Conservation (phyloP, 2,113 vertebrate genomes). For the Ptychochromis oligacanthus region DNA sequence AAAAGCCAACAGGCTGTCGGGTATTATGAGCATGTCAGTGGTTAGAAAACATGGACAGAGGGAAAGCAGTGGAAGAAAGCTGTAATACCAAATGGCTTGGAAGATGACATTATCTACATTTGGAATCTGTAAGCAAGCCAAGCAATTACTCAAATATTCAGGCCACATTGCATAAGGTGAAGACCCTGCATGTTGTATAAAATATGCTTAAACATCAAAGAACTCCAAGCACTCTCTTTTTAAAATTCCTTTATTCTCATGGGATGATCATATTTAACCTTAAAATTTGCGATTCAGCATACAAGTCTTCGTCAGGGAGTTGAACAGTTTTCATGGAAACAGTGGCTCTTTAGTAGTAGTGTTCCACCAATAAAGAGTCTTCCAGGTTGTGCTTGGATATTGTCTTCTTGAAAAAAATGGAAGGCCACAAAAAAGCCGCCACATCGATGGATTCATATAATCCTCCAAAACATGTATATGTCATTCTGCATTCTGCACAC, state of each 20-base stretch:
- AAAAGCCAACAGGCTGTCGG: slow-evolving; percentile 24
- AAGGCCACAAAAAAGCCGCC: neutral
- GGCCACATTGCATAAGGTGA: neutral
- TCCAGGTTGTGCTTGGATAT: neutral
- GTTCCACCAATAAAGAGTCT: neutral
- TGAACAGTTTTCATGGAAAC: neutral
- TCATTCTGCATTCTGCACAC: too few relatives aligned
- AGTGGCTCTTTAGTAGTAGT: neutral
- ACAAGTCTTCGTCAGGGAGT: too few relatives aligned
- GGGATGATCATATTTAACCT: neutral
- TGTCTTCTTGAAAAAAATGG: neutral
- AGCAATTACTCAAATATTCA: slow-evolving; percentile 20
- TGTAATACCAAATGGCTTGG: neutral
- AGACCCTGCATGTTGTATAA: neutral
- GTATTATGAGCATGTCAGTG: slow-evolving; percentile 32
- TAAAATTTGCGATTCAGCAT: neutral
- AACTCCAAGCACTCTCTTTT: neutral
- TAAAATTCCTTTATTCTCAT: neutral
- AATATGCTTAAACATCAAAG: neutral
- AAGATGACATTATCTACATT: neutral
- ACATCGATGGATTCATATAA: neutral
- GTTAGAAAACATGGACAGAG: slow-evolving; percentile 20
- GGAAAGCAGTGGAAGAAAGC: neutral
- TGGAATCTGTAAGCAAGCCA: neutral
- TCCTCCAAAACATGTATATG: neutral